Base-by-base conservation (phyloP, 2,797 vertebrate genomes). In the Enteromius anoplus region DNA sequence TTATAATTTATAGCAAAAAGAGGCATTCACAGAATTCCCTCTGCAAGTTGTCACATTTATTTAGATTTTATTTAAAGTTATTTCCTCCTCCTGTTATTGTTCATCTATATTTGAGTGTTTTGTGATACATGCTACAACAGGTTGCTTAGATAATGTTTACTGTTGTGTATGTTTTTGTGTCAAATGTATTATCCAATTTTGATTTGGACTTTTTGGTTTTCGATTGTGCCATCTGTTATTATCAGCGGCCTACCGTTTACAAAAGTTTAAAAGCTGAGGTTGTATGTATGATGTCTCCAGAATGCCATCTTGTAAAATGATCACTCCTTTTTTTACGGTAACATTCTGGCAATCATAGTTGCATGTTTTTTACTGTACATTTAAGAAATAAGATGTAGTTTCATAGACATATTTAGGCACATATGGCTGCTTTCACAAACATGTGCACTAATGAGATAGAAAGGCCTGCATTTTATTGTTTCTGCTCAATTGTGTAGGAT, bases 401-500 rank as follows among this genome's bases (percentile, higher is more conserved):
- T 19, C 26, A 19, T 14, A 79, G 14, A 37, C n/a, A 19, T 79
- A 40, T 79, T 53, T 55, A 60, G 26, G 53, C 58, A 73, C 55
- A 34, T 81, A 73, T 73, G 69, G 69, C 37, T 29, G 23, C 55
- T 73, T 49, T 21, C 40, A 49, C 79, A 34, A 80, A 80, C 2
- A 1, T 37, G 42, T 73, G 6, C 47, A 51, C 8, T 75, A 37
- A 32, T 29, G 58, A 81, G 70, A 71, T n/a, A 10, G 40, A 72
- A 81, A 82, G 42, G 71, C 70, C 58, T 66, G 29, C n/a, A 2
- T 81, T 73, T 81, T 64, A 49, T 53, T 72, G 55, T 71, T 73
- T 81, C 42, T 40, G 58, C n/a, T 75, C 21, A 65, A 5, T 82
- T 82, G 79, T 78, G 76, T 60, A 62, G 66, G 37, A 72, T 72